Evolutionary conservation across 2,113 vertebrate species (phyloP), one percentile per base, ranked within the genome.

Genomic region (Megaceryle maxima): DNA sequence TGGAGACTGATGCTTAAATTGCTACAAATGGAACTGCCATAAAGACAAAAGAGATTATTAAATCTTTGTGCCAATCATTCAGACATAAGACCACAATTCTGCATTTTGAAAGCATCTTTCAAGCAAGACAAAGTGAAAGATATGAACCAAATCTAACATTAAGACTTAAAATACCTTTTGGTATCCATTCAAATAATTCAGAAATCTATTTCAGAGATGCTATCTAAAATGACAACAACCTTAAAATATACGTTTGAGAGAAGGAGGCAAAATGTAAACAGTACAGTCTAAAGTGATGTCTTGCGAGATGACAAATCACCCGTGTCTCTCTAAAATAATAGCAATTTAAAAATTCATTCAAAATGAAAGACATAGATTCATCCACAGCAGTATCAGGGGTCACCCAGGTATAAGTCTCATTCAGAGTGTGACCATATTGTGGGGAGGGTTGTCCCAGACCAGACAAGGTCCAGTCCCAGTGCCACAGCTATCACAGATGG

Each of bases 21-120:
- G 83, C 88, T 94, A 94, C 92, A 96, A 95, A 95, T 95, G 93
- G 93, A 95, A 90, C 92, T 95, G 89, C 85, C 90, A 80, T 90
- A 94, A 96, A 96, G 92, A 96, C 96, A 97, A 97, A 94, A 79
- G 88, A 76, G 80, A 93, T 96, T 96, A 95, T 97, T 96, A 96
- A 90, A 95, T 81, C 68, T 88, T 56, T 55, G 62, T 93, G 95
- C 94, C 95, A 96, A 82, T 96, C 96, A 96, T 29, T 76, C 11
- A 55, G 80, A 72, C 92, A 82, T 7, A 93, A 73, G 74, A 41
- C 73, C 80, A 89, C 41, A 90, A 53, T 51, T 78, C 62, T 94
- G 88, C 53, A 90, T 93, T 90, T 87, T 90, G 83, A 92, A 93
- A 90, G 64, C 64, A 51, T 88, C 35, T 86, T 95, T 90, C 60